These are phyloP conservation scores for Dastarcus helophoroides DNA, from an alignment of 2,888 invertebrate species.

Conservation along the genomic window DNA sequence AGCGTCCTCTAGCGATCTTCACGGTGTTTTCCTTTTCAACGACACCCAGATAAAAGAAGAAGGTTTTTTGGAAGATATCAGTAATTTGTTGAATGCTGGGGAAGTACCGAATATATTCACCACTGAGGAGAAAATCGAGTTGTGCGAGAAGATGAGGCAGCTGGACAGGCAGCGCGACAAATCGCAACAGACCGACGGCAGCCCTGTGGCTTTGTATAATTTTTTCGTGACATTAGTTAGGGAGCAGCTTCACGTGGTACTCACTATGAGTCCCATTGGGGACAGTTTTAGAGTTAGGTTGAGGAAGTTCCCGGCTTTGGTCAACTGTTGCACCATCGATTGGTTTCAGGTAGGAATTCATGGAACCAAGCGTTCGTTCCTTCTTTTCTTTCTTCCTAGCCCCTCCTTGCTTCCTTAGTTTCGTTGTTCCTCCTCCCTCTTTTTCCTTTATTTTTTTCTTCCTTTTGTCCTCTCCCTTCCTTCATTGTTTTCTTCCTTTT, in stretches of 20 bases:
- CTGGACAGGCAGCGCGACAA: constrained; percentile 82
- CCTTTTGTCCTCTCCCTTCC: no score
- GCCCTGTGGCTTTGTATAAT: constrained; percentile 79
- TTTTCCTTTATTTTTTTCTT: no score
- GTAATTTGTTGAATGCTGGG: constrained; percentile 83
- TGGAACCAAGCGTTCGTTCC: background rate
- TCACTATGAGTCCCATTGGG: constrained; percentile 87
- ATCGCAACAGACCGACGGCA: constrained; percentile 83
- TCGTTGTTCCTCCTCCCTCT: no score
- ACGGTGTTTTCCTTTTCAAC: constrained; percentile 82
- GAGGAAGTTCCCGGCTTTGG: constrained; percentile 83
- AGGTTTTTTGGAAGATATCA: constrained; percentile 85
- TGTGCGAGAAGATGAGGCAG: constrained; percentile 87
- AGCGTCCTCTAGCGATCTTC: constrained; percentile 72
- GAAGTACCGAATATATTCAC: constrained; percentile 87
- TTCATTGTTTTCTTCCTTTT: no score
- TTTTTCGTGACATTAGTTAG: constrained; percentile 79
- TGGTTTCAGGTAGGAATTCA: constrained; percentile 65
- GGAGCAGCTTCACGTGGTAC: constrained; percentile 80
- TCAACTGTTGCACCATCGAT: constrained; percentile 92
- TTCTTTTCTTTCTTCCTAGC: no score
- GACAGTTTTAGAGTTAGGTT: constrained; percentile 71
- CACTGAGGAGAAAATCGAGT: constrained; percentile 76
- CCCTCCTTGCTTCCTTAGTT: no score
- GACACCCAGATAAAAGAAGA: constrained; percentile 92